phyloP scores from a whole-genome alignment of 2,113 vertebrate species.

The Suncus etruscus region DNA sequence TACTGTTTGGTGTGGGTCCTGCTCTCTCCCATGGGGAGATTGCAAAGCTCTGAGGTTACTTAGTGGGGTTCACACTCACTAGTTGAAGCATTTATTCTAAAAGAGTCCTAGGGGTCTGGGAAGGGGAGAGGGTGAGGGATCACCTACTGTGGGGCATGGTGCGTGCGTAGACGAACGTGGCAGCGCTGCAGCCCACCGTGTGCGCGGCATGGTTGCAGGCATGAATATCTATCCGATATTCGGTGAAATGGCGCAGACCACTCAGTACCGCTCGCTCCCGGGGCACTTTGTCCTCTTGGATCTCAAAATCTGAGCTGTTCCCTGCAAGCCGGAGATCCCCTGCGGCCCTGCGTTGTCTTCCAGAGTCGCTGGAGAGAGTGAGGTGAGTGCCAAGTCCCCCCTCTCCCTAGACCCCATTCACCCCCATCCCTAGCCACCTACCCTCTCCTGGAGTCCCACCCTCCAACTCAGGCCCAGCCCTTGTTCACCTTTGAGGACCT shows the following conservation, averaged over 20 bases:
- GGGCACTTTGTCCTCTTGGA: constrained; percentile 90
- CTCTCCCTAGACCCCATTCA: too few relatives aligned
- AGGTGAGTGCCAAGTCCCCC: neutral
- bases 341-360: constrained; percentile 58
- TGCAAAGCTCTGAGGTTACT: neutral
- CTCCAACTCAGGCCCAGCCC: neutral
- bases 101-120: neutral
- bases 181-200: constrained; percentile 89
- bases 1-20: too few relatives aligned
- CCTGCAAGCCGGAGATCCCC: constrained; percentile 33
- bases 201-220: constrained; percentile 91
- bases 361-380: constrained; percentile 50
- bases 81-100: neutral
- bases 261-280: constrained; percentile 86
- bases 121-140: neutral
- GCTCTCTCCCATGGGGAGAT: neutral
- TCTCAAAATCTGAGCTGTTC: constrained; percentile 82
- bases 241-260: constrained; percentile 88
- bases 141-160: constrained; percentile 89
- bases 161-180: constrained; percentile 90
- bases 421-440: neutral
- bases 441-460: neutral
- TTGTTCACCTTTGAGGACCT: constrained; percentile 84
- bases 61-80: neutral
- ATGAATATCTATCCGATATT: constrained; percentile 91